phyloP scores from a whole-genome alignment of 2,888 invertebrate genomes.

The Isotomurus palustris region DNA sequence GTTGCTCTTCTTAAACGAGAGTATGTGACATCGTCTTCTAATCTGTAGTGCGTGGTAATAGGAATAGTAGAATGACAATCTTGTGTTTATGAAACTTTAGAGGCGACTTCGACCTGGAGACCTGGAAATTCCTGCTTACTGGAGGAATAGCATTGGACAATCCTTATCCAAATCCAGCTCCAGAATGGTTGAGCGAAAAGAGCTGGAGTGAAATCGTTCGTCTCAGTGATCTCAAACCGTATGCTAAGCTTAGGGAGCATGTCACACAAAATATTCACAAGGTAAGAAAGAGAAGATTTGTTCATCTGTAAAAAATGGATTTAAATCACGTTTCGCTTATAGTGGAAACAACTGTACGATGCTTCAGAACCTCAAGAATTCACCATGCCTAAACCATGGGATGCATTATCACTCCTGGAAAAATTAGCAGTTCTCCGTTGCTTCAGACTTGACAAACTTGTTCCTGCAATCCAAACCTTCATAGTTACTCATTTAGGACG shows the following conservation, averaged over 20 bases:
- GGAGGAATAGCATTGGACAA: slow-evolving; percentile 80
- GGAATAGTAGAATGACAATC: slow-evolving; percentile 65
- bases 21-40: too few species aligned
- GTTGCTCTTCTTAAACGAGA: slow-evolving; percentile 68
- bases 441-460: slow-evolving; percentile 75
- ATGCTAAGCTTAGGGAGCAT: too few species aligned
- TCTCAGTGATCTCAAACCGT: too few species aligned
- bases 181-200: slow-evolving; percentile 71
- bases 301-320: slow-evolving; percentile 83
- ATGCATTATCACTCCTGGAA: slow-evolving; percentile 68
- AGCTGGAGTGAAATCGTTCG: slow-evolving; percentile 79
- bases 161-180: slow-evolving; percentile 68
- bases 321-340: slow-evolving; percentile 61
- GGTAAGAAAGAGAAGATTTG: too few species aligned
- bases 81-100: not conserved
- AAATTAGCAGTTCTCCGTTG: slow-evolving; percentile 76
- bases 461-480: slow-evolving; percentile 68
- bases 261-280: slow-evolving; percentile 63
- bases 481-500: slow-evolving; percentile 63
- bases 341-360: slow-evolving; percentile 75
- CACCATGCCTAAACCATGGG: slow-evolving; percentile 67
- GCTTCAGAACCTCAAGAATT: slow-evolving; percentile 67
- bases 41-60: slow-evolving; percentile 15
- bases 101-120: slow-evolving; percentile 57
- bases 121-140: slow-evolving; percentile 82